These are phyloP conservation scores for Saturnia pavonia DNA, from an alignment of 2,888 invertebrate genomes.

Conservation along the genomic window DNA sequence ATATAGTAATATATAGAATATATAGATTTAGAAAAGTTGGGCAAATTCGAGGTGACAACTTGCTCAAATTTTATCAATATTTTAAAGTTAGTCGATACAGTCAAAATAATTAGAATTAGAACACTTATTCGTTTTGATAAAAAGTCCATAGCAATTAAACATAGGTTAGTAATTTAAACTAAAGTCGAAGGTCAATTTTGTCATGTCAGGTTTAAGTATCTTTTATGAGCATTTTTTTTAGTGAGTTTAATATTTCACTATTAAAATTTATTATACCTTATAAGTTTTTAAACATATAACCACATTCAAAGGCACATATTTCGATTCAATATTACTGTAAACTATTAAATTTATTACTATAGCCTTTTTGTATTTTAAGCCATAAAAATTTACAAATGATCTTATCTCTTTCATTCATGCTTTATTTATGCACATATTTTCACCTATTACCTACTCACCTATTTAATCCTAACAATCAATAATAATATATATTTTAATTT, in stretches of 20 bases:
- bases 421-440: neutral
- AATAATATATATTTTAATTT: neutral
- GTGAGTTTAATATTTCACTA: neutral
- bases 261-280: slow-evolving; percentile 2
- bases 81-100: too few relatives aligned
- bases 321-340: neutral
- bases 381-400: neutral
- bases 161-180: slow-evolving; percentile 4
- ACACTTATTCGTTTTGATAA: too few relatives aligned
- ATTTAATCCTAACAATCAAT: neutral
- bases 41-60: neutral
- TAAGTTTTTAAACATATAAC: neutral
- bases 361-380: neutral
- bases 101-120: too few relatives aligned
- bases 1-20: too few relatives aligned
- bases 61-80: neutral
- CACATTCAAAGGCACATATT: slow-evolving; percentile 7
- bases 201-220: slow-evolving; percentile 58
- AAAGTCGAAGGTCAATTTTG: neutral
- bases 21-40: too few relatives aligned
- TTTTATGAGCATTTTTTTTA: slow-evolving; percentile 52
- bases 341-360: neutral
- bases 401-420: neutral
- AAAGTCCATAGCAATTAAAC: neutral
- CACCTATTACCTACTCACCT: neutral